Evolutionary conservation across 2,113 vertebrate genomes (phyloP).

Genomic region (Cynopterus brachyotis): DNA sequence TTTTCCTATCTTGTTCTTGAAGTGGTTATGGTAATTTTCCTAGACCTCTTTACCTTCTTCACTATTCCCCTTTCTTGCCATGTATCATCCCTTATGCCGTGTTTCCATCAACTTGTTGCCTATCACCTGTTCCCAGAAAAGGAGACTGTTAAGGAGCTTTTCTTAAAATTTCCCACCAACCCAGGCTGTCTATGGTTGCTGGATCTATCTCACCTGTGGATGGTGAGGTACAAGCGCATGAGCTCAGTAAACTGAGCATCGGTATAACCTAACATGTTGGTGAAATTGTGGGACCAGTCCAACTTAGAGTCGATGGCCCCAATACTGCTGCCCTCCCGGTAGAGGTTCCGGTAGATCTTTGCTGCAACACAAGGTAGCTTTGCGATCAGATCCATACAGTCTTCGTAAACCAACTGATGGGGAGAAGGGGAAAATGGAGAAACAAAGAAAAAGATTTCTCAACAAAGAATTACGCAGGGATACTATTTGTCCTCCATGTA

Average conservation of each 20-base stretch:
- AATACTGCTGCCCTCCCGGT: slow-evolving; percentile 96
- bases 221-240: slow-evolving; percentile 98
- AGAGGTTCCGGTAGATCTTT: slow-evolving; percentile 98
- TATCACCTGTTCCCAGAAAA: not conserved
- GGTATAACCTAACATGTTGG: slow-evolving; percentile 97
- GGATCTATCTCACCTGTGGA: slow-evolving; percentile 90
- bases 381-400: slow-evolving; percentile 97
- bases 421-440: not conserved
- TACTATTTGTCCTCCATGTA: not conserved
- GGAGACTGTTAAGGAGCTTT: not conserved
- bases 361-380: slow-evolving; percentile 97
- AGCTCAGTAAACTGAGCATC: slow-evolving; percentile 95
- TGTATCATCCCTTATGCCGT: not conserved
- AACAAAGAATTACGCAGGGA: slow-evolving; percentile 6
- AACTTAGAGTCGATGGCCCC: slow-evolving; percentile 96
- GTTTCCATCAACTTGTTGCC: not conserved
- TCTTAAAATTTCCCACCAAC: not conserved
- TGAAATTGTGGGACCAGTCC: slow-evolving; percentile 99
- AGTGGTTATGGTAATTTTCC: not conserved
- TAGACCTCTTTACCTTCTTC: not conserved
- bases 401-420: slow-evolving; percentile 93
- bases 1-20: not conserved
- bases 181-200: fast-evolving
- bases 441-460: slow-evolving; percentile 7
- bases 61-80: not conserved